phyloP scores from a whole-genome alignment of 2,113 vertebrate species.

The Rallus limicola region DNA sequence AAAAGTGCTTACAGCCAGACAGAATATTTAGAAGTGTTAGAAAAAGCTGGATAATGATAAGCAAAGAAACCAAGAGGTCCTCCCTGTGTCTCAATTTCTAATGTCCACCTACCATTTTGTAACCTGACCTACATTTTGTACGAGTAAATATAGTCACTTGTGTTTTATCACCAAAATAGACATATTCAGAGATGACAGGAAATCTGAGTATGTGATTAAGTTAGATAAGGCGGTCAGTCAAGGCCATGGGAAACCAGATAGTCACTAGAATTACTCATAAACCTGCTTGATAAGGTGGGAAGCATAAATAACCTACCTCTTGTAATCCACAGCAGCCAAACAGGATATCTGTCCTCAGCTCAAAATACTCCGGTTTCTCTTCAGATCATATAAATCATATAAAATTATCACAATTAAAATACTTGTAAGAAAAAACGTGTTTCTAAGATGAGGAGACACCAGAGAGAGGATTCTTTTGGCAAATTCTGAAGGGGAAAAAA shows the following conservation, averaged over 20 bases:
- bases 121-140: constrained; percentile 11
- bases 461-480: not conserved
- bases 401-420: not conserved
- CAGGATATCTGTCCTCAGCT: not conserved
- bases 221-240: constrained; percentile 17
- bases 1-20: not conserved
- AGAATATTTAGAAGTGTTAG: not conserved
- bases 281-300: not conserved
- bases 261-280: not conserved
- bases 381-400: too few relatives aligned
- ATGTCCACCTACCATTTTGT: not conserved
- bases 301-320: not conserved
- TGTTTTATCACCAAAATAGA: constrained; percentile 11
- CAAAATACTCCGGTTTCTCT: too few relatives aligned
- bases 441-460: not conserved
- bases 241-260: not conserved
- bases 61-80: not conserved
- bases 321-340: not conserved
- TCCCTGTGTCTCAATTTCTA: not conserved
- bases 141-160: constrained; percentile 34
- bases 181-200: constrained; percentile 17
- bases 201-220: not conserved
- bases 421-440: not conserved
- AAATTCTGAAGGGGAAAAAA: not conserved
- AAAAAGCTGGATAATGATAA: not conserved